Conservation (phyloP, 2,113 vertebrate species). For the Todiramphus saurophagus region DNA sequence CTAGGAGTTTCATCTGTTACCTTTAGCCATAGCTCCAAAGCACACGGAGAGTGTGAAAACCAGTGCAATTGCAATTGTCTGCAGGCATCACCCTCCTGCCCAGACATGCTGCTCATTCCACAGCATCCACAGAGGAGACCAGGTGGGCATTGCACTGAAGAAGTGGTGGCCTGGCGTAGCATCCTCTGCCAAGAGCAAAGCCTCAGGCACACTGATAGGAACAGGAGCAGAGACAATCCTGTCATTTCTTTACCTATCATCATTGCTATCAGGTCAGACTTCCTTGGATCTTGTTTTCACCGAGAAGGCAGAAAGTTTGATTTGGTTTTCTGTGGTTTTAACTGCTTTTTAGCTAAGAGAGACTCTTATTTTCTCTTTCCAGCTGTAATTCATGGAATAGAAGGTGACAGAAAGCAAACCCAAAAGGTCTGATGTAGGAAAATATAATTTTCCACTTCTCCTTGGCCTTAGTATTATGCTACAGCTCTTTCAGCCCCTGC, state of each 20-base stretch:
- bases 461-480: background rate
- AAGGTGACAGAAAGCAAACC: background rate
- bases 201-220: background rate
- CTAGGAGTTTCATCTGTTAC: background rate
- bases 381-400: background rate
- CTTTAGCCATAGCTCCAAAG: background rate
- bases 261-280: background rate
- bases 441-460: background rate
- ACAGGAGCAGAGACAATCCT: background rate
- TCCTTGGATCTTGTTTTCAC: background rate
- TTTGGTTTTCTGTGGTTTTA: background rate
- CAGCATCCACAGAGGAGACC: fast-evolving
- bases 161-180: background rate
- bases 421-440: background rate
- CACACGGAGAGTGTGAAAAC: background rate
- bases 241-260: background rate
- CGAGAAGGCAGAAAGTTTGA: background rate
- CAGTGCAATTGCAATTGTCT: background rate
- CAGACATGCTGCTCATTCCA: background rate
- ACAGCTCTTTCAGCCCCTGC: background rate
- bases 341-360: background rate
- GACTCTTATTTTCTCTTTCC: background rate
- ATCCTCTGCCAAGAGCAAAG: background rate
- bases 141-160: background rate
- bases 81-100: fast-evolving